A percentile compares a stretch with the other conserved stretches of the same genome.
Conservation (phyloP, 2,113 vertebrate species). For the Aldabrachelys gigantea region DNA sequence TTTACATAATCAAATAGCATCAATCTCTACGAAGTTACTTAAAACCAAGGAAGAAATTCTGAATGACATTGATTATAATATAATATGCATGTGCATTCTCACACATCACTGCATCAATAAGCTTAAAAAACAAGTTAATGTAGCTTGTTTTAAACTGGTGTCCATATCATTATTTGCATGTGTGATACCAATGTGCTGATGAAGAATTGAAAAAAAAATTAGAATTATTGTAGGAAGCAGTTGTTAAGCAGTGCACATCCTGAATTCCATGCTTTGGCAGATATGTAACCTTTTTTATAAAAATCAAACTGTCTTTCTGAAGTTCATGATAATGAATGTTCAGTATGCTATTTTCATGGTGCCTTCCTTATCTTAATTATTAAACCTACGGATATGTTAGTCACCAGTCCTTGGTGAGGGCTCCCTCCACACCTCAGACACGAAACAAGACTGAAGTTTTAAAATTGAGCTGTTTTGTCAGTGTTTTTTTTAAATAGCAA, state of each 20-base stretch:
- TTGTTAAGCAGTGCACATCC: not conserved
- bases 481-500: not conserved
- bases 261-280: not conserved
- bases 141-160: not conserved
- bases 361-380: not conserved
- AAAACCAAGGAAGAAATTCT: not conserved
- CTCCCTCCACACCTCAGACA: not conserved
- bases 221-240: not conserved
- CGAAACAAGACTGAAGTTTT: too few relatives aligned
- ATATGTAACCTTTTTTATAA: not conserved
- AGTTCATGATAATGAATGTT: not conserved
- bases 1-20: not conserved
- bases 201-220: not conserved
- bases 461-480: too few relatives aligned
- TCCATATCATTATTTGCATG: not conserved
- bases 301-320: not conserved
- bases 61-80: not conserved
- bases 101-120: not conserved
- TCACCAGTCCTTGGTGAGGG: not conserved
- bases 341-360: not conserved
- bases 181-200: not conserved
- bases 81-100: accelerated
- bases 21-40: not conserved
- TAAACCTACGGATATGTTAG: not conserved
- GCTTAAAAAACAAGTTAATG: not conserved